A percentile compares a stretch with the other conserved stretches of the same genome.
phyloP scores from a whole-genome alignment of 2,113 vertebrate genomes.

The Oplegnathus fasciatus region DNA sequence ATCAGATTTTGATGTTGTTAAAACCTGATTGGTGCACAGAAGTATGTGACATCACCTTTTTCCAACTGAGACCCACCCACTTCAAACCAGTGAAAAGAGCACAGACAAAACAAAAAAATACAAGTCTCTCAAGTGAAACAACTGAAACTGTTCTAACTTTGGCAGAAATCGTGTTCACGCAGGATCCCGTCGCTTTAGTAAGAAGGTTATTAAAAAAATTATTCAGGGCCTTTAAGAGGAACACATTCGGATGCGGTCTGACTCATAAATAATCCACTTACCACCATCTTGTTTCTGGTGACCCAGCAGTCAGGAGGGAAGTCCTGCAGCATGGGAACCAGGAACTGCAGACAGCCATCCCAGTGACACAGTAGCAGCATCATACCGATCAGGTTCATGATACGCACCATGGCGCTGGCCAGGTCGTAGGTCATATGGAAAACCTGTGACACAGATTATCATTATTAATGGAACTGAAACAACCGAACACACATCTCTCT shows the following conservation, averaged over 20 bases:
- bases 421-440: constrained; percentile 99
- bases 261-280: constrained; percentile 80
- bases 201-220: not conserved
- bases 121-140: not conserved
- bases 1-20: not conserved
- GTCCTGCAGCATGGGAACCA: constrained; percentile 99
- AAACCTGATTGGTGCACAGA: not conserved
- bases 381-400: constrained; percentile 98
- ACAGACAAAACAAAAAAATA: too few species aligned
- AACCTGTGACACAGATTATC: constrained; percentile 86
- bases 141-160: not conserved
- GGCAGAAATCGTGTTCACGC: not conserved
- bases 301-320: constrained; percentile 98
- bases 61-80: not conserved
- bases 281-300: constrained; percentile 98
- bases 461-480: constrained; percentile 52
- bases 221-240: not conserved
- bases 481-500: constrained; percentile 8
- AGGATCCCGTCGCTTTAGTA: not conserved
- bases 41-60: not conserved
- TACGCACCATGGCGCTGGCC: constrained; percentile 96
- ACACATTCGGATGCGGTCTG: constrained; percentile 7
- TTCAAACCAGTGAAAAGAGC: not conserved
- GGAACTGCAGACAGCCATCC: constrained; percentile 98
- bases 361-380: constrained; percentile 99